Base-by-base conservation (phyloP, 2,797 vertebrate genomes). In the Natrix natrix region DNA sequence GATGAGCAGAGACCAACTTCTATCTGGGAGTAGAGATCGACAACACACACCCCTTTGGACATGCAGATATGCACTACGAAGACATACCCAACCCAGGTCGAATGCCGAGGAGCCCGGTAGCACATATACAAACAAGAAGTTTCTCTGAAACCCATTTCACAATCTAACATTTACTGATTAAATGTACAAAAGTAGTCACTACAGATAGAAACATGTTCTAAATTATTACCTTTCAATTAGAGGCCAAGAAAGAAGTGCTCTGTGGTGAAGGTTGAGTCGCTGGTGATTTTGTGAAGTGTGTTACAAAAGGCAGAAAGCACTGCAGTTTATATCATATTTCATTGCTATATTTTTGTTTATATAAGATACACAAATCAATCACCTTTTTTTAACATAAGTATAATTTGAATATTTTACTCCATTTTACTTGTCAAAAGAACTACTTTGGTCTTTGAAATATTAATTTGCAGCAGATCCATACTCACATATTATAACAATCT, bases 71-170 rank as follows among this genome's bases (percentile, higher is more conserved):
- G 43, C 43, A 43, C 4, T 43, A 43, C 43, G 43, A 43, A 43
- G 43, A 43, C 43, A 43, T 43, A 43, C 1, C 43, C 43, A 43
- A 4, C 43, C 43, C 43, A 3, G 43, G 43, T 43, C 2, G 43
- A 43, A 43, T 43, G 43, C 43, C 43, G 4, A 43, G 43, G 43
- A 43, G 43, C 43, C 43, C 43, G 4, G 11, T 92, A 54, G 93
- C 93, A 96, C 93, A 32, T n/a, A 89, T 54, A 54, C 94, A 92
- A 93, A 94, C 63, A 91, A n/a, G 91, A 86, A 32, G 90, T 13
- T 48, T 94, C 91, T 28, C 59, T 90, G 48, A 94, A 96, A 94
- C 92, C 94, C 78, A 93, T 78, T 95, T 96, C 94, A 92, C 52
- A 88, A 91, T 92, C 63, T 92, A 43, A 95, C 91, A 90, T 94